phyloP scores from a whole-genome alignment of 1,140 invertebrate species.

The Acromyrmex charruanus region DNA sequence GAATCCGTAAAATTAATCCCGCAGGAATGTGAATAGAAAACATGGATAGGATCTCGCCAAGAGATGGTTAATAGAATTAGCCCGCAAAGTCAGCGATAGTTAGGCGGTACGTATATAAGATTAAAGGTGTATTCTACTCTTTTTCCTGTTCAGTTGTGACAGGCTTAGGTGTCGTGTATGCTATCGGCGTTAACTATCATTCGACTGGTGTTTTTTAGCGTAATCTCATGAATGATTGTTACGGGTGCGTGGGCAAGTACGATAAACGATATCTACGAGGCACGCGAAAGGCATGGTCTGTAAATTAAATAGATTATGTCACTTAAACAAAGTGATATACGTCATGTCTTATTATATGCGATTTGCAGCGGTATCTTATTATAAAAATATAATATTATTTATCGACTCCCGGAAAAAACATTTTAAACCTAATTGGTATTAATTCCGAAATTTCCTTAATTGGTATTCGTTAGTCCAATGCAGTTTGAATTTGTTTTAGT shows the following conservation, averaged over 20 bases:
- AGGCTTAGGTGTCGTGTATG: constrained; percentile 3
- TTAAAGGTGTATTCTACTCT: background rate
- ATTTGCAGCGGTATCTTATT: background rate
- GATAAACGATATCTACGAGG: constrained; percentile 24
- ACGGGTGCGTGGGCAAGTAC: background rate
- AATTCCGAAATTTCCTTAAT: no score
- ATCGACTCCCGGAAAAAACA: background rate
- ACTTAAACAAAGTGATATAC: background rate
- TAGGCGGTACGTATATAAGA: constrained; percentile 24
- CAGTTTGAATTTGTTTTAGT: no score
- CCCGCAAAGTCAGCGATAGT: constrained; percentile 45
- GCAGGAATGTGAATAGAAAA: constrained; percentile 37
- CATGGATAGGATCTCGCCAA: constrained; percentile 12
- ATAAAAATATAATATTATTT: background rate
- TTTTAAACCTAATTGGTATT: no score
- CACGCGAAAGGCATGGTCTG: background rate
- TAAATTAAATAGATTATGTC: constrained; percentile 35
- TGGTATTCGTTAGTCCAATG: no score
- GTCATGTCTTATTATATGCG: background rate
- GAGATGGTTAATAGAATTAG: constrained; percentile 62
- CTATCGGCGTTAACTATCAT: constrained; percentile 26
- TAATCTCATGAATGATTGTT: constrained; percentile 47
- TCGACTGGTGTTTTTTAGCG: constrained; percentile 20
- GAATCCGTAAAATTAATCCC: constrained; percentile 67
- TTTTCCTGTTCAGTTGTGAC: background rate